Evolutionary conservation across 92 coral and sea anemone genomes (phyloP), one percentile per base, ranked within the genome.

Genomic region (Porites rus): DNA sequence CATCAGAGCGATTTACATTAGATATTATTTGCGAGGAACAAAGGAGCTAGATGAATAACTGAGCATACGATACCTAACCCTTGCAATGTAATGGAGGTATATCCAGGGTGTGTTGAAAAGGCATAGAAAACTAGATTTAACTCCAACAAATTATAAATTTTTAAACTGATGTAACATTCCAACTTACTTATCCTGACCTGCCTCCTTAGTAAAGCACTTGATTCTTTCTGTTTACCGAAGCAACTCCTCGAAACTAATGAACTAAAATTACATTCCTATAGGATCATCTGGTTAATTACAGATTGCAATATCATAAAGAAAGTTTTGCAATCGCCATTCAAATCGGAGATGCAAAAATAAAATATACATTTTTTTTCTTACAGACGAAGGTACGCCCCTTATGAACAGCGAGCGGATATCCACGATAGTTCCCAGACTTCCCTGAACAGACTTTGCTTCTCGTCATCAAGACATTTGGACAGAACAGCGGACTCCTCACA

Each of bases 301-400:
- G 46, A 38, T 38, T 56, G 61, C 11, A 56, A 10, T 67, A 11
- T 67, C 31, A 13, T 19, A 12, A 10, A 10, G 14, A 11, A 67
- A 12, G 14, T 38, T 71, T 38, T 18, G 8, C 10, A 46, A 24
- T 5, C 3, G 61, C 61, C 22, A 10, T 13, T 50, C 10, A 14
- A 4, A 3, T 43, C 10, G 46, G 46, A 12, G 54, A 17, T 71
- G 58, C 21, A 56, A 75, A 56, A 10, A 10, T 54, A 3, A 7
- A 67, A 10, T 10, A 17, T 46, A 22, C 16, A 69, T 12, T 71
- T 51, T 53, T 65, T 38, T 61, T 58, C 11, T 43, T 51, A 18
- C 76, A 90, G 93, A 66, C 93, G 93, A 8, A 72, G 93, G 60
- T 90, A 85, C 65, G 72, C 80, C 25, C 90, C 93, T 0, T 90